Evolutionary conservation across 1,140 invertebrate species (phyloP), one percentile per base, ranked within the genome.

Genomic region (Coenobita brevimanus): DNA sequence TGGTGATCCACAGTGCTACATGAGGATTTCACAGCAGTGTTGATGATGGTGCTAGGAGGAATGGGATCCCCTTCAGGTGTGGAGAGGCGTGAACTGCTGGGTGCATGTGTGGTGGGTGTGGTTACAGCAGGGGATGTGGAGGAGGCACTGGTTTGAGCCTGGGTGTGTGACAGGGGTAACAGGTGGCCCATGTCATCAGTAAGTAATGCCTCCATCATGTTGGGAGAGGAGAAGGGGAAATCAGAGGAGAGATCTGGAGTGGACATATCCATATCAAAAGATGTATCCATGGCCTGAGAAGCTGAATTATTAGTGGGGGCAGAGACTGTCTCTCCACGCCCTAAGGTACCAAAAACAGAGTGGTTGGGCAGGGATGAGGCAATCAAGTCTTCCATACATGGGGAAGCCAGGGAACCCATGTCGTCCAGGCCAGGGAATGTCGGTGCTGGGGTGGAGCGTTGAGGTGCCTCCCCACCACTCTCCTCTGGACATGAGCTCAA

Each of bases 191-290:
- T 83, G 54, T 87, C 76, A 78, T 80, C 85, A 21, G 85, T 87
- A 15, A 87, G 78, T 17, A 87, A 60, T 60, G 85, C 85, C 33
- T 87, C 85, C 54, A 87, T 87, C 78, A 87, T 87, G 36, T 87
- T 87, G 4, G 85, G 85, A 3, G 85, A 87, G 4, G 85, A 87
- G 41, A 87, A 80, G 41, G 85, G 85, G 27, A 87, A 87, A 41
- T 87, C 85, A 15, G 85, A 46, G 21, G 85, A 81, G 46, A 85
- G 75, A 62, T 85, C 82, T 43, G 82, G 60, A 50, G 82, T 76
- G 60, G 82, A 36, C 54, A 85, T 85, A 17, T 85, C 82, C 21
- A 87, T 46, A 57, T 87, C 85, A 80, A 87, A 87, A 41, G 76
- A 54, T 24, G 79, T 30, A 41, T 81, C 78, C 21, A 87, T 69